phyloP scores from a whole-genome alignment of 2,797 vertebrate genomes.

The Ceyx erithaca region DNA sequence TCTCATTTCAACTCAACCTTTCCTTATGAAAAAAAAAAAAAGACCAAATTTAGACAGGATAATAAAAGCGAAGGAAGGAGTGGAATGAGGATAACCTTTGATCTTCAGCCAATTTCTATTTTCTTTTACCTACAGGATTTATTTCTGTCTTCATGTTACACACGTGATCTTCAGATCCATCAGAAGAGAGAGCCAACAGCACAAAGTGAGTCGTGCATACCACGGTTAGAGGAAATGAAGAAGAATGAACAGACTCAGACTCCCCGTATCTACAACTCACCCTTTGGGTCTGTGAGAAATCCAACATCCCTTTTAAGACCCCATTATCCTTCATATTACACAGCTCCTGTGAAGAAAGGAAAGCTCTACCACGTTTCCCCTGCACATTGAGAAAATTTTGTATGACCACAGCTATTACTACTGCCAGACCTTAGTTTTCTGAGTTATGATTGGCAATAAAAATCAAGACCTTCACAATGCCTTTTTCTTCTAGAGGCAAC shows the following conservation, averaged over 20 bases:
- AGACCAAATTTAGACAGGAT: slow-evolving; percentile 74
- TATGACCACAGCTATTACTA: neutral
- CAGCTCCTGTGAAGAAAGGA: neutral
- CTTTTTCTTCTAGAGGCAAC: neutral
- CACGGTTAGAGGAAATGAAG: slow-evolving; percentile 56
- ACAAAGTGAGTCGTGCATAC: neutral
- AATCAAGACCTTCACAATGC: neutral
- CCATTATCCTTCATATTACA: neutral
- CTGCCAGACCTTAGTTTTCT: neutral
- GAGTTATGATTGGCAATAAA: neutral
- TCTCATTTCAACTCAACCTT: slow-evolving; percentile 63
- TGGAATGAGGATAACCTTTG: slow-evolving; percentile 77
- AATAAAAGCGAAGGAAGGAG: slow-evolving; percentile 76
- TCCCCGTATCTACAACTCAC: neutral
- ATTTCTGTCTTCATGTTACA: slow-evolving; percentile 72
- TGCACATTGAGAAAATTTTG: neutral
- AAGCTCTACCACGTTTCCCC: neutral
- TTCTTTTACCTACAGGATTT: slow-evolving; percentile 77
- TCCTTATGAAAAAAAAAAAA: slow-evolving; percentile 58
- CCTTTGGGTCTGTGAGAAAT: slow-evolving; percentile 1
- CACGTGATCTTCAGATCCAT: slow-evolving; percentile 51
- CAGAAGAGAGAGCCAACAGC: slow-evolving; percentile 8
- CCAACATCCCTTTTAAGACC: slow-evolving; percentile 8
- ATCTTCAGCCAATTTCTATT: slow-evolving; percentile 79
- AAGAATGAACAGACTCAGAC: slow-evolving; percentile 17